Percentiles rank a stretch among this genome's conserved stretches.
Conservation (phyloP, 2,888 invertebrate genomes). For the Ctena decussata region DNA sequence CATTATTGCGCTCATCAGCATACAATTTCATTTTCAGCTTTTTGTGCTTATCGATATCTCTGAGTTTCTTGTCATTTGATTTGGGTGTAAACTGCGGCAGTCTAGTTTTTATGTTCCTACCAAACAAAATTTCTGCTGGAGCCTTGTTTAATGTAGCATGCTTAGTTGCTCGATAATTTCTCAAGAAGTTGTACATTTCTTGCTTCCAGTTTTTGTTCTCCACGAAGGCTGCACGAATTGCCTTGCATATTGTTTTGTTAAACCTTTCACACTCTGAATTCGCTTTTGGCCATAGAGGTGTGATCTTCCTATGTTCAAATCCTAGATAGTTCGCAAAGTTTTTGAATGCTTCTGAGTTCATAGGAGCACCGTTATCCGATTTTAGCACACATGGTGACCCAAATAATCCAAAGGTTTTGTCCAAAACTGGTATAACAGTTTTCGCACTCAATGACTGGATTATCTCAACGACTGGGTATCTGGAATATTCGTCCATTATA, state of each 20-base stretch:
- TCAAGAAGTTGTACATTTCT: slow-evolving; percentile 5
- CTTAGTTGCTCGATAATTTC: slow-evolving; percentile 21
- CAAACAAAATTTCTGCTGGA: slow-evolving; percentile 36
- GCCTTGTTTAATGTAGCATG: slow-evolving; percentile 24
- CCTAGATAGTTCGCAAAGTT: slow-evolving; percentile 15
- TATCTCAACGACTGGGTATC: slow-evolving; percentile 55
- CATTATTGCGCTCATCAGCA: not conserved
- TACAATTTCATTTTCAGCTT: not conserved
- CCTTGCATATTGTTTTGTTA: slow-evolving; percentile 39
- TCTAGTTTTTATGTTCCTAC: slow-evolving; percentile 29
- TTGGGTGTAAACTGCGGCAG: slow-evolving; percentile 5
- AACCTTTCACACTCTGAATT: slow-evolving; percentile 30
- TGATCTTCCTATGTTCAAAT: slow-evolving; percentile 21
- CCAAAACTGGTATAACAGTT: slow-evolving; percentile 17
- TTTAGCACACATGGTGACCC: not conserved
- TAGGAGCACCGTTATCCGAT: slow-evolving; percentile 15
- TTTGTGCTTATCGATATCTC: not conserved
- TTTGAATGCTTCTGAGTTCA: not conserved
- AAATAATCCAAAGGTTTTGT: slow-evolving; percentile 6
- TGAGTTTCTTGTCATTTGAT: not conserved
- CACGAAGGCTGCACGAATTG: slow-evolving; percentile 5
- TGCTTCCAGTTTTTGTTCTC: slow-evolving; percentile 22
- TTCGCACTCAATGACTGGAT: not conserved
- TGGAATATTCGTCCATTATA: slow-evolving; percentile 28
- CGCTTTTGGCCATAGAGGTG: slow-evolving; percentile 20